Evolutionary conservation across 2,797 vertebrate species (phyloP), one percentile per base, ranked within the genome.

Genomic region (Anas bernieri): DNA sequence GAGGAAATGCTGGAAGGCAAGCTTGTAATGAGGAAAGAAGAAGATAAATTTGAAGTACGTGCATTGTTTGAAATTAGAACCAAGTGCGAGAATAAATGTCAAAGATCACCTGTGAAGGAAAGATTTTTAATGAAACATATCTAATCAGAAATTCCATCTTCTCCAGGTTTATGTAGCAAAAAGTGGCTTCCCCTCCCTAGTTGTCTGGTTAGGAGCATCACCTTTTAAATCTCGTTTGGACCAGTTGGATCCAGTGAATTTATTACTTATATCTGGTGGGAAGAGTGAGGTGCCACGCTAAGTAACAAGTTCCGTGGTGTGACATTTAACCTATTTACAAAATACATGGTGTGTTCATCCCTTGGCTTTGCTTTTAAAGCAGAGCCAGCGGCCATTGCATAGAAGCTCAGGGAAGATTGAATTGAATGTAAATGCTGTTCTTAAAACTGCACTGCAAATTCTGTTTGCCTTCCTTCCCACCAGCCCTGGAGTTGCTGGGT

Each of bases 271-370:
- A 16, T 75, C 76, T 78, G 70, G 58, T 64, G 52, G 66, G 33
- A 77, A 87, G 63, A 59, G 17, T 88, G 67, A 96, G 96, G 90
- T 73, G 46, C 58, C 69, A 37, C 0, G 0, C 31, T 41, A 62
- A 54, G 61, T 43, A 75, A 50, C 2, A 39, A 41, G 74, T 92
- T 92, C 81, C 48, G 8, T 37, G 3, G 17, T 66, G 67, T 86
- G 89, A 79, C 62, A 63, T 92, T 91, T 83, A 88, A 56, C 82
- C 58, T 80, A 22, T 85, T 91, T 66, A 83, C 66, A 72, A 41
- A 95, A 62, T 41, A 31, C 9, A 33, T 0, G 2, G 8, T 46
- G 23, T 45, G n/a, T 80, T 95, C 58, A 30, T 85, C 33, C 39
- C 88, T 43, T 48, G 76, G 30, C 31, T 89, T 87, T 75, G 9